phyloP scores from a whole-genome alignment of 2,113 vertebrate species.

The Pimephales promelas region DNA sequence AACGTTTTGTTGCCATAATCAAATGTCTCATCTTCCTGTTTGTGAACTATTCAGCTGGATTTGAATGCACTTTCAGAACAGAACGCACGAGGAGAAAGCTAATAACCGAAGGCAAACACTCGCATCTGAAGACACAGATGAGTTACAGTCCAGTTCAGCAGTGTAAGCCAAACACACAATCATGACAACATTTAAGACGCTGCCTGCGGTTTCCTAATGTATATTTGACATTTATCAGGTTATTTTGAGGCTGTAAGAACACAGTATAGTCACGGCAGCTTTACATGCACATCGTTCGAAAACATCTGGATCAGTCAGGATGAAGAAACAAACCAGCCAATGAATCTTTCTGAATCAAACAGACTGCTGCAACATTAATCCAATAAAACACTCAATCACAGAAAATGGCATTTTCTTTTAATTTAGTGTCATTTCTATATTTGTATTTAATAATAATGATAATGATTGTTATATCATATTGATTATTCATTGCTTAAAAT shows the following conservation, averaged over 20 bases:
- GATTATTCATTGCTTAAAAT: too few relatives aligned
- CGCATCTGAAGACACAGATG: not conserved
- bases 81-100: not conserved
- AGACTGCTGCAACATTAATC: too few relatives aligned
- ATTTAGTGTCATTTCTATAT: too few relatives aligned
- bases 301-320: not conserved
- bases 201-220: not conserved
- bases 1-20: constrained; percentile 39
- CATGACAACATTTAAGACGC: not conserved
- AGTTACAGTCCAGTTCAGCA: not conserved
- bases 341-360: not conserved
- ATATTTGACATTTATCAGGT: not conserved
- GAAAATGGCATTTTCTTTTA: too few relatives aligned
- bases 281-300: not conserved
- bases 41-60: constrained; percentile 28
- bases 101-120: not conserved
- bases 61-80: not conserved
- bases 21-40: constrained; percentile 37
- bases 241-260: not conserved
- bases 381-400: too few relatives aligned
- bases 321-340: not conserved
- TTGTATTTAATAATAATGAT: too few relatives aligned
- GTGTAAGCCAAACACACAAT: not conserved
- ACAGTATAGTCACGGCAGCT: not conserved
- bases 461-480: too few relatives aligned